Conservation (phyloP, 2,888 invertebrate species). For the Dicyrtoma fusca region DNA sequence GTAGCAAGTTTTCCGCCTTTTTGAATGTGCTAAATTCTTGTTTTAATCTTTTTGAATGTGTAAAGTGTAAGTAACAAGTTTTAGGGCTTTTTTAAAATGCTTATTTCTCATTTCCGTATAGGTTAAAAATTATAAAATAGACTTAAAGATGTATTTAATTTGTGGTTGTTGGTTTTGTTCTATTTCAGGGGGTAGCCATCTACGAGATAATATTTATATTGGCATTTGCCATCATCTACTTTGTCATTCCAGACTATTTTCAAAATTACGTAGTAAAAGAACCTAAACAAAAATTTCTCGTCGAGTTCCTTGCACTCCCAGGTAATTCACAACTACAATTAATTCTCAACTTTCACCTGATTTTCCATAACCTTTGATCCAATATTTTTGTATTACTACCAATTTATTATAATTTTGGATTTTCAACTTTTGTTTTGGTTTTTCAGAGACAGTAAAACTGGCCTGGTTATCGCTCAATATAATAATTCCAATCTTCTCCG, state of each 20-base stretch:
- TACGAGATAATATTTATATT: conserved; percentile 25
- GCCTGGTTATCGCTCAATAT: conserved; percentile 14
- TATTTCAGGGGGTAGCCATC: conserved; percentile 22
- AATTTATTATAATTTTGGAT: neutral
- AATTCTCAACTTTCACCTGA: neutral
- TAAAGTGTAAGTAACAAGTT: too few species aligned
- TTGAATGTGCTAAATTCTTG: too few species aligned
- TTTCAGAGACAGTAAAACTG: neutral
- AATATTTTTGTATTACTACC: neutral
- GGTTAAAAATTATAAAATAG: too few species aligned
- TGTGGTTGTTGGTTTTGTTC: neutral
- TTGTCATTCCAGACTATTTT: conserved; percentile 33
- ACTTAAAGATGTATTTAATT: too few species aligned
- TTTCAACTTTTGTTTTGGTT: neutral
- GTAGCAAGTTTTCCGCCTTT: too few species aligned
- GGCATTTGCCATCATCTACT: conserved; percentile 22
- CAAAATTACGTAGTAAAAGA: conserved; percentile 18
- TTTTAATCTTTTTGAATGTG: too few species aligned
- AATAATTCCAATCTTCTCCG: conserved; percentile 5
- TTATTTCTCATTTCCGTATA: too few species aligned
- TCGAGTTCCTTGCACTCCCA: conserved; percentile 20
- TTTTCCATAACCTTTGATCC: neutral
- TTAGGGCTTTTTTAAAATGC: too few species aligned
- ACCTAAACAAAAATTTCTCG: conserved; percentile 5
- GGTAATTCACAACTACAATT: conserved; percentile 1